Evolutionary conservation across 2,113 vertebrate genomes (phyloP), one percentile per base, ranked within the genome.

Genomic region (Tauraco erythrolophus): DNA sequence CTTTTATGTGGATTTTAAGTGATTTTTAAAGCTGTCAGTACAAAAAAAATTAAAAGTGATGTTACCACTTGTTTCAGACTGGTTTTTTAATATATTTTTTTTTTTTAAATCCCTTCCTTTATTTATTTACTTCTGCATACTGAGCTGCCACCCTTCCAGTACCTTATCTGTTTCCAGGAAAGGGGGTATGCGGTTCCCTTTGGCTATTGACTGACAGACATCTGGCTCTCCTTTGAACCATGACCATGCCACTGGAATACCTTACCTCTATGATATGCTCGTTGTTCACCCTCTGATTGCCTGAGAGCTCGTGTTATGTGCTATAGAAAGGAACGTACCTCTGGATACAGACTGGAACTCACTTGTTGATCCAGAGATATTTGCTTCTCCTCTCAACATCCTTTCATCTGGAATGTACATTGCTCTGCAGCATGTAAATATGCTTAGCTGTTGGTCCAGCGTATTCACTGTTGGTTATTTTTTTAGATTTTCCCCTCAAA

Each of bases 1-100:
- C 97, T 97, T 98, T 97, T 94, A 96, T 95, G 95, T 96, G 96
- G 96, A 92, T 80, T 92, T 96, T 91, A 89, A 95, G 90, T 96
- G 95, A 94, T 94, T 98, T 96, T 98, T 92, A 94, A 96, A 98
- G 78, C 84, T 87, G 82, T 87, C 90, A 94, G 79, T 94, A 78
- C 24, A 82, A 81, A 78, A 84, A 86, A 56, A 35, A 61, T 14
- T 17, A 74, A 94, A 90, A 93, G 79, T 79, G 51, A 78, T 78
- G 56, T 91, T 97, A 74, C 66, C 66, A 85, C 76, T 97, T 96
- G 87, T 78, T 92, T 69, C 50, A 77, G 62, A 69, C n/a, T 64
- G 2, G 14, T 80, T 84, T 62, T n/a, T 51, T n/a, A 3, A 11
- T 43, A 43, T 43, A 43, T 43, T 39, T 37, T 23, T 46, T 60